Evolutionary conservation across 2,113 vertebrate species (phyloP), one percentile per base, ranked within the genome.

Genomic region (Lampris megalopsis): DNA sequence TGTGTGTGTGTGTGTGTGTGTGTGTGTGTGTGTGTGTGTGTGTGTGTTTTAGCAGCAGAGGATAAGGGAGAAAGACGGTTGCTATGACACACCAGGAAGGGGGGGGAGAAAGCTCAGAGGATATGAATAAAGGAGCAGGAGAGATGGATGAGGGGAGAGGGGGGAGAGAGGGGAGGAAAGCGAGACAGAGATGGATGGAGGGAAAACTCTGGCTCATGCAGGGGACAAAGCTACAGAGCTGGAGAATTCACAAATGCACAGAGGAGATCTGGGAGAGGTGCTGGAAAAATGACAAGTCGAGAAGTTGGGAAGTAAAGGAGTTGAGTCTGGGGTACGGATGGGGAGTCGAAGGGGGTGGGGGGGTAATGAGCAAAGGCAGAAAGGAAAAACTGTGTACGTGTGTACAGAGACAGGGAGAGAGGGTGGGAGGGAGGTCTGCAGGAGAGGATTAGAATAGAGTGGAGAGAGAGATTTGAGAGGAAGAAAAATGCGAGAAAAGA

Each of bases 171-270:
- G 73, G 79, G 68, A 66, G 24, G 24, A 24, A 24, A 24, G 24
- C 24, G 59, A 82, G 92, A 93, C 92, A 91, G 79, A 91, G 92
- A 93, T 92, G 90, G 92, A 93, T 93, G 92, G 84, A 91, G 80
- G 80, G 85, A 88, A 75, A 68, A 85, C 81, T 65, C 65, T 62
- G 82, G 80, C 43, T 77, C 59, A 68, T 71, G 87, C 76, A 74
- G 78, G 84, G 87, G 84, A 24, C 83, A 82, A 63, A 54, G 79
- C 80, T 43, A 77, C 9, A n/a, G 77, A 85, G 77, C 82, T 82
- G 85, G 80, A 84, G 81, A 83, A 88, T 87, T 81, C 88, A 83
- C 86, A 89, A 81, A 88, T 75, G 88, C 86, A 81, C 88, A 77
- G 73, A 88, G 86, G 87, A 88, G 85, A 88, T 84, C 74, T 76